phyloP scores from a whole-genome alignment of 2,888 invertebrate species.

The Azorinus chamasolen region DNA sequence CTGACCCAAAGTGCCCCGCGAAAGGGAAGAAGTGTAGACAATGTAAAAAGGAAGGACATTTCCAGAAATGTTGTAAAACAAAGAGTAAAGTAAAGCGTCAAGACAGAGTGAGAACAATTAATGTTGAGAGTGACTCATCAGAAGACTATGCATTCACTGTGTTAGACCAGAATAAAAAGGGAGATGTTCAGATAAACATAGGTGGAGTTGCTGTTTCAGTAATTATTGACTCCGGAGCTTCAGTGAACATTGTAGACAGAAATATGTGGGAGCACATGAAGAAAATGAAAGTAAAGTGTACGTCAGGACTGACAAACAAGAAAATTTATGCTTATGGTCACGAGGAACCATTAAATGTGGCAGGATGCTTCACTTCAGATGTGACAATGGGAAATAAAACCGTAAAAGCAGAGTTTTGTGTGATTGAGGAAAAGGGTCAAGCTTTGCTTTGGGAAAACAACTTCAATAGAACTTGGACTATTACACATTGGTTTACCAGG shows the following conservation, averaged over 20 bases:
- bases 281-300: slow-evolving; percentile 1
- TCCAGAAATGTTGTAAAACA: slow-evolving; percentile 29
- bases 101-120: neutral
- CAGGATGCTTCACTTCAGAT: neutral
- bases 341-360: neutral
- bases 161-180: neutral
- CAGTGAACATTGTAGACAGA: slow-evolving; percentile 1
- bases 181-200: neutral
- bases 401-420: neutral
- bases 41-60: slow-evolving; percentile 9
- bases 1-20: slow-evolving; percentile 14
- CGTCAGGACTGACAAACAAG: no score
- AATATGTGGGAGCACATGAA: neutral
- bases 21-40: slow-evolving; percentile 2
- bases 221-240: slow-evolving; percentile 21
- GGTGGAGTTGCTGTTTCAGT: slow-evolving; percentile 6
- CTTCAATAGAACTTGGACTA: no score
- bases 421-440: slow-evolving; percentile 12
- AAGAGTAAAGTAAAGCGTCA: neutral
- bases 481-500: no score
- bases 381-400: neutral
- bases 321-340: neutral
- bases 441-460: neutral
- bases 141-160: slow-evolving; percentile 22
- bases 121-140: neutral